A percentile compares a stretch with the other conserved stretches of the same genome.
Evolutionary conservation across 2,888 invertebrate species (phyloP).

Genomic region (Meiosimyza platycephala): DNA sequence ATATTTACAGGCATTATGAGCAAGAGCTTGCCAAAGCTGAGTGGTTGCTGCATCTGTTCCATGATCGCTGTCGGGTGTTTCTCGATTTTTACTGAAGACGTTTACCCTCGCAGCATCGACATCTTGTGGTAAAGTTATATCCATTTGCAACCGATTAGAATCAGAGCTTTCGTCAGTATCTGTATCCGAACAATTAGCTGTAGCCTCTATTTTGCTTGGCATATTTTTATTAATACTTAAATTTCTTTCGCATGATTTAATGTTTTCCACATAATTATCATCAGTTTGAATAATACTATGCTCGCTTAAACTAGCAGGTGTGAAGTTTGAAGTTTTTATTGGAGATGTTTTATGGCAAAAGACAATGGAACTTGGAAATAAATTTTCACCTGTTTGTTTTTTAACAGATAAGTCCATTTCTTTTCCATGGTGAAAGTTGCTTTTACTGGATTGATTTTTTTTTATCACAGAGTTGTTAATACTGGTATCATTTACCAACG

Average conservation of each 20-base stretch:
- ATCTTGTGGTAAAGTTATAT: constrained; percentile 46
- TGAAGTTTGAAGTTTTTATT: constrained; percentile 5
- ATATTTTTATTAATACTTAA: constrained; percentile 1
- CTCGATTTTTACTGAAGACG: constrained; percentile 50
- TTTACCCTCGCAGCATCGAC: background rate
- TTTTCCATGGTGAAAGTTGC: constrained; percentile 51
- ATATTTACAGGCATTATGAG: constrained; percentile 64
- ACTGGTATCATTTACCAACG: constrained; percentile 61
- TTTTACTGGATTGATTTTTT: constrained; percentile 61
- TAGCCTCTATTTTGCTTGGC: constrained; percentile 27
- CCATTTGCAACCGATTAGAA: constrained; percentile 59
- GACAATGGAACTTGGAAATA: constrained; percentile 13
- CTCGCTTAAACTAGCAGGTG: constrained; percentile 6
- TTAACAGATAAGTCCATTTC: constrained; percentile 59
- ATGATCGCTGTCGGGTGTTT: constrained; percentile 65
- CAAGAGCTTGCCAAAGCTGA: constrained; percentile 67
- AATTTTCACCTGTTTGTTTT: constrained; percentile 51
- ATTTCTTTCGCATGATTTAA: background rate
- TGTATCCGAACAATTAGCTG: constrained; percentile 58
- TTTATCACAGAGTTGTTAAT: constrained; percentile 68
- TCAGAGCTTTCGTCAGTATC: constrained; percentile 73
- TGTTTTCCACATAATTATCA: constrained; percentile 1
- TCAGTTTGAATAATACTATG: constrained; percentile 7
- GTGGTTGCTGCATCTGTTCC: constrained; percentile 67
- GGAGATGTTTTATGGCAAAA: constrained; percentile 9